Base-by-base conservation (phyloP, 1,140 invertebrate species). In the Micrasema minimum region DNA sequence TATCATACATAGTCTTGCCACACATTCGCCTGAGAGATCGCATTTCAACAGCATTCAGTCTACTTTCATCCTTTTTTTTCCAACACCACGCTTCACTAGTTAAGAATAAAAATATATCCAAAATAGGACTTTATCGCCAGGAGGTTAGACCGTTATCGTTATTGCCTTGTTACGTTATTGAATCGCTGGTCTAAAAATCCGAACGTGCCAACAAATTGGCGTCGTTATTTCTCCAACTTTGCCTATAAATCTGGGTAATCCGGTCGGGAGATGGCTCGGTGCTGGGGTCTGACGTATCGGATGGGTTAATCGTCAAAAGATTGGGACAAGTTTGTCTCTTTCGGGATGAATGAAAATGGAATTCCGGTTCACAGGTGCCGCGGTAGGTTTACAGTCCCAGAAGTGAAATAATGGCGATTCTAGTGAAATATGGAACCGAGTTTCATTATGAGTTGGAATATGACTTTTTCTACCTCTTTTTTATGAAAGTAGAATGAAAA, bases 41-140 rank as follows among this genome's bases (percentile, higher is more conserved):
- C n/a, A n/a, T n/a, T n/a, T n/a, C n/a, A n/a, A n/a, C n/a, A n/a
- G n/a, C n/a, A n/a, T n/a, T n/a, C n/a, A n/a, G n/a, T n/a, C n/a
- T n/a, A n/a, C n/a, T n/a, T n/a, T n/a, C n/a, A n/a, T n/a, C n/a
- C n/a, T n/a, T n/a, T n/a, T n/a, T n/a, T n/a, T n/a, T n/a, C n/a
- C n/a, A n/a, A n/a, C n/a, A n/a, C n/a, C n/a, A n/a, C n/a, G n/a
- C n/a, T n/a, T n/a, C n/a, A n/a, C n/a, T n/a, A n/a, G n/a, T n/a
- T n/a, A n/a, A n/a, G n/a, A n/a, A n/a, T n/a, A n/a, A n/a, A n/a
- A n/a, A n/a, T n/a, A n/a, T n/a, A n/a, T n/a, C n/a, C n/a, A n/a
- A n/a, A n/a, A n/a, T n/a, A n/a, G n/a, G n/a, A 48, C 72, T 71
- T 71, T 73, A 73, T 74, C 72, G 66, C 69, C 57, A 14, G 53